Evolutionary conservation across 2,888 invertebrate species (phyloP).

Genomic region (Gandaritis pyraliata): DNA sequence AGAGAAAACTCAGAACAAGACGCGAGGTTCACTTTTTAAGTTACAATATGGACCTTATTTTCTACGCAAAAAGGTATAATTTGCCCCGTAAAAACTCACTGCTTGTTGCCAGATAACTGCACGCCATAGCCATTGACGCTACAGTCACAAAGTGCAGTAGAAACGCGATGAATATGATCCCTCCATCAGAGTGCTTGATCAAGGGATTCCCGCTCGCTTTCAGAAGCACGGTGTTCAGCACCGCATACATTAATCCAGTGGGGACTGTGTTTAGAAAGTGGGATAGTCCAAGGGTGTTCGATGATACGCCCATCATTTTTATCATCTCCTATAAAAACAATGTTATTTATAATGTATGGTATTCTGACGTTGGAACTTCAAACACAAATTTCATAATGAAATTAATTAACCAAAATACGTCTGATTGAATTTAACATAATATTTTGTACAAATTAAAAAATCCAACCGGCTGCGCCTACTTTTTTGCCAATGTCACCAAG

Average conservation of each 20-base stretch:
- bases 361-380: no score
- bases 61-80: no score
- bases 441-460: no score
- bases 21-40: no score
- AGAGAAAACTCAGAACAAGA: no score
- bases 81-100: slow-evolving; percentile 39
- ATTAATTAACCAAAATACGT: no score
- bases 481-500: no score
- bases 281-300: slow-evolving; percentile 34
- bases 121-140: slow-evolving; percentile 37
- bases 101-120: slow-evolving; percentile 40
- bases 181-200: slow-evolving; percentile 32
- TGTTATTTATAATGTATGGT: no score
- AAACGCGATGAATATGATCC: slow-evolving; percentile 37
- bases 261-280: slow-evolving; percentile 42
- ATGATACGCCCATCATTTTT: slow-evolving; percentile 44
- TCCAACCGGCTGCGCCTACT: no score
- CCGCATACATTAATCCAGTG: slow-evolving; percentile 36
- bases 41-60: no score
- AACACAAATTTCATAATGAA: no score
- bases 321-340: slow-evolving; percentile 43
- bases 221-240: slow-evolving; percentile 31
- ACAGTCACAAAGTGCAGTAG: slow-evolving; percentile 43
- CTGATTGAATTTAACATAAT: no score
- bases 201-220: slow-evolving; percentile 37